Conservation (phyloP, 2,797 vertebrate species). For the Anableps anableps region DNA sequence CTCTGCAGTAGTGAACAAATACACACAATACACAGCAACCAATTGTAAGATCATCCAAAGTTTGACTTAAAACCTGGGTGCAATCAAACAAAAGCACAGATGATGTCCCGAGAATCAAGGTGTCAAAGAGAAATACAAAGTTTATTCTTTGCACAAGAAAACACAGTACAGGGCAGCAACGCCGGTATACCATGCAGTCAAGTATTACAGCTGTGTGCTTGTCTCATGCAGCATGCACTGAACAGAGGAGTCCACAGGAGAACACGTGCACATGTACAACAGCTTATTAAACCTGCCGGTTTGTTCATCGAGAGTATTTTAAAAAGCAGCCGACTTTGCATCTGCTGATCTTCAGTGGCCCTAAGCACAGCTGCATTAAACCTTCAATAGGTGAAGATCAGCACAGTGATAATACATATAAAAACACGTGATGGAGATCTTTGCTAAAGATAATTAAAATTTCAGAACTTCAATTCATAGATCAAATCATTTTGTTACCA, state of each 20-base stretch:
- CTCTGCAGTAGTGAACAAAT: neutral
- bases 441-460: neutral
- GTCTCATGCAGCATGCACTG: slow-evolving; percentile 83
- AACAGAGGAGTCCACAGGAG: slow-evolving; percentile 70
- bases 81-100: neutral
- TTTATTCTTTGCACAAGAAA: slow-evolving; percentile 77
- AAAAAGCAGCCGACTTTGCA: slow-evolving; percentile 37
- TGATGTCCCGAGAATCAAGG: neutral
- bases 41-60: neutral
- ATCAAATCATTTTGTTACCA: neutral
- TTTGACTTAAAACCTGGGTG: neutral
- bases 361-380: neutral
- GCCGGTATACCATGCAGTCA: slow-evolving; percentile 78
- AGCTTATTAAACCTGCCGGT: slow-evolving; percentile 39
- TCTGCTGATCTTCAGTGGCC: slow-evolving; percentile 8
- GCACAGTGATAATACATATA: slow-evolving; percentile 21
- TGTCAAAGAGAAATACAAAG: slow-evolving; percentile 72
- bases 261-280: slow-evolving; percentile 70
- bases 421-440: slow-evolving; percentile 6
- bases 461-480: neutral
- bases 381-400: slow-evolving; percentile 15
- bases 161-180: slow-evolving; percentile 72
- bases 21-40: neutral
- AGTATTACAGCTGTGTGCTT: slow-evolving; percentile 76
- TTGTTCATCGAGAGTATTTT: slow-evolving; percentile 34